Evolutionary conservation across 2,888 invertebrate species (phyloP).

Genomic region (Oxystoma pomonae): DNA sequence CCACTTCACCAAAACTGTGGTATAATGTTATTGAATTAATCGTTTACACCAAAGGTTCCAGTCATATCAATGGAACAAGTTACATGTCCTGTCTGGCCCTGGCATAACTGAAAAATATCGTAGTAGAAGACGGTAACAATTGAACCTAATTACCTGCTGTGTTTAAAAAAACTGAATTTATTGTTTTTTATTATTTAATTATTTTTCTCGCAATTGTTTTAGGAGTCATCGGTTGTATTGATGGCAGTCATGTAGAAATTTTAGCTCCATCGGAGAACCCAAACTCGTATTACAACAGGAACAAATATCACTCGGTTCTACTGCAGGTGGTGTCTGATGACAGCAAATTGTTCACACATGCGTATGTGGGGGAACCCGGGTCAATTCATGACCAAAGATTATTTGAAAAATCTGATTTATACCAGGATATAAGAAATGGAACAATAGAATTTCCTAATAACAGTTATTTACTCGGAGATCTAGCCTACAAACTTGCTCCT

Average conservation of each 20-base stretch:
- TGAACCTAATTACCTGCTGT: too few relatives aligned
- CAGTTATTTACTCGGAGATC: conserved; percentile 17
- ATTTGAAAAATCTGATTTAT: conserved; percentile 24
- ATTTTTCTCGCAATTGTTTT: too few relatives aligned
- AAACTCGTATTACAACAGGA: conserved; percentile 25
- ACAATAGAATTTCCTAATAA: neutral
- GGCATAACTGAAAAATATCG: too few relatives aligned
- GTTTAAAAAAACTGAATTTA: too few relatives aligned
- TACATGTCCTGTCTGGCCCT: too few relatives aligned
- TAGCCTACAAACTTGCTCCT: conserved; percentile 19
- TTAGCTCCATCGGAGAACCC: conserved; percentile 15
- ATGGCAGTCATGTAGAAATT: conserved; percentile 19
- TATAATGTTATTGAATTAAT: too few relatives aligned
- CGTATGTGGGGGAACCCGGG: conserved; percentile 25
- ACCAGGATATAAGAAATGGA: conserved; percentile 13
- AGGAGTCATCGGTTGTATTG: neutral
- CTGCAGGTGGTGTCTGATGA: conserved; percentile 26
- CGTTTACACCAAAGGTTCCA: too few relatives aligned
- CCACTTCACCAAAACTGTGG: too few relatives aligned
- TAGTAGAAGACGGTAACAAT: too few relatives aligned
- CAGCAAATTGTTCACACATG: conserved; percentile 23
- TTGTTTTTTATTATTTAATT: too few relatives aligned
- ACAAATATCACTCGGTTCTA: conserved; percentile 22
- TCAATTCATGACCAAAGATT: conserved; percentile 20
- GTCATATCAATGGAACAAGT: too few relatives aligned